Evolutionary conservation across 2,113 vertebrate genomes (phyloP), one percentile per base, ranked within the genome.

Genomic region (Pungitius pungitius): DNA sequence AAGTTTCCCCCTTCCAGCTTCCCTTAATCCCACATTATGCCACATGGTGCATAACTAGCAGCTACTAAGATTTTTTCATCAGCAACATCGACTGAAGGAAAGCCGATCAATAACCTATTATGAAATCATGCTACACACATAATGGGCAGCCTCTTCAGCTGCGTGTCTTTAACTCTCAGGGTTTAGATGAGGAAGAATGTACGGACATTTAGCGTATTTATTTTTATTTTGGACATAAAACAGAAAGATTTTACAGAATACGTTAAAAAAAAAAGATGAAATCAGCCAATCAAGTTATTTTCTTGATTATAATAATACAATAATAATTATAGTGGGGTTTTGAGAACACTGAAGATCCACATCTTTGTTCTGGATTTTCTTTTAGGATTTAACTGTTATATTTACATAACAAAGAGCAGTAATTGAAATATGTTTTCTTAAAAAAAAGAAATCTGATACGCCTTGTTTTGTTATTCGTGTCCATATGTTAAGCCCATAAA

Each of bases 1-100:
- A 3, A 57, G 18, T 20, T 1, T 8, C 18, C 35, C 27, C 4
- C 37, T 17, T 17, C 39, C 13, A 12, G 33, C 59, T 58, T 49
- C 35, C 55, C 43, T 47, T 60, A 55, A 80, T 77, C 68, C 60
- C 30, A 74, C 69, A 80, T 69, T 11, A 69, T 71, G 47, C 54
- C 59, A 66, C 56, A 71, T 24, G 62, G 45, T 71, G 51, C 67
- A 24, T 62, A 76, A 70, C 71, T 10, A 72, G 57, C 59, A 26
- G 60, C 57, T 52, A 39, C 58, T 74, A 52, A 70, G 55, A 86
- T n/a, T 72, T 27, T 69, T 63, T 84, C 81, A 80, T 88, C 78
- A 76, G 74, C 68, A 57, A 26, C 67, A 68, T 56, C 62, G 79
- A 82, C 71, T 20, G 43, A 55, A 73, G 56, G 74, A 80, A 83